phyloP scores from a whole-genome alignment of 1,140 invertebrate species.

The Pseudomyrmex cubaensis region DNA sequence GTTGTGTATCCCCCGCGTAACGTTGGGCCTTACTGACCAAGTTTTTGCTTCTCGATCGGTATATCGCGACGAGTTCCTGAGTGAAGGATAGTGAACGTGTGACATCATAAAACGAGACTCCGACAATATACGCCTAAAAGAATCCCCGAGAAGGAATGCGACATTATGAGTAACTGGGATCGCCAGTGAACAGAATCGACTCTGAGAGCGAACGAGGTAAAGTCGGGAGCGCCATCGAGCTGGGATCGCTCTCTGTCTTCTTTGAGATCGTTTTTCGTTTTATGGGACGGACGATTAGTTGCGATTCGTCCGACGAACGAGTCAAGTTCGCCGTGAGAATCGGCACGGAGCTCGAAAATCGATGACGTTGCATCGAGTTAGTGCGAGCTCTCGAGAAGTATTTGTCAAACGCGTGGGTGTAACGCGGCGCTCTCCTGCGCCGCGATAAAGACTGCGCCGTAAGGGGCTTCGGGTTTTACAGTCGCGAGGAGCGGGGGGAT shows the following conservation, averaged over 20 bases:
- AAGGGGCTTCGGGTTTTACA: constrained; percentile 10
- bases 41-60: constrained; percentile 45
- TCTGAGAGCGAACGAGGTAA: constrained; percentile 36
- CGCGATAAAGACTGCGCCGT: neutral
- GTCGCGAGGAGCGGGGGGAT: neutral
- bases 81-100: constrained; percentile 51
- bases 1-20: neutral
- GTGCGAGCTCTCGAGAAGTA: neutral
- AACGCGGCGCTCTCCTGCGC: neutral
- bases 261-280: neutral
- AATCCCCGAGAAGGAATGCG: constrained; percentile 34
- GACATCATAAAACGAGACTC: constrained; percentile 6
- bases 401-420: neutral
- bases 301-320: neutral
- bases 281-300: neutral
- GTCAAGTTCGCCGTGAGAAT: constrained; percentile 31
- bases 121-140: neutral
- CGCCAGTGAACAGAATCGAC: neutral
- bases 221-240: neutral
- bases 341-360: constrained; percentile 11
- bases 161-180: constrained; percentile 20
- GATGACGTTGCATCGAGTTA: constrained; percentile 25
- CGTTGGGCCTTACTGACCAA: constrained; percentile 23
- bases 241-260: neutral
- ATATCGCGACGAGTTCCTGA: constrained; percentile 5